Evolutionary conservation across 2,888 invertebrate species (phyloP).

Genomic region (Leptinotarsa peninsularis): DNA sequence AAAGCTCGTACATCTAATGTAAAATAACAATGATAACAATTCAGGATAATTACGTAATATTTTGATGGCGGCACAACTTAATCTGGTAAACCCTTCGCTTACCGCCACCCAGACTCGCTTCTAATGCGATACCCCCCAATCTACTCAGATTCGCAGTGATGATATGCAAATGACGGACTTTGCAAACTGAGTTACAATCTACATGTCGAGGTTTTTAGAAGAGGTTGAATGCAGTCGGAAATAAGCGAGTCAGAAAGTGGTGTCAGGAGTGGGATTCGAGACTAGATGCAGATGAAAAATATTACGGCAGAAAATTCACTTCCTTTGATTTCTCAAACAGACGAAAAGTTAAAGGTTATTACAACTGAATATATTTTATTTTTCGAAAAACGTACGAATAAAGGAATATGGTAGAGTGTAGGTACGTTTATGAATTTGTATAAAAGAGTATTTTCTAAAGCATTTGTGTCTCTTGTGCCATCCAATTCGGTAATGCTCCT

Average conservation of each 20-base stretch:
- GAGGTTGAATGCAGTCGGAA: neutral
- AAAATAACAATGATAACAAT: conserved; percentile 34
- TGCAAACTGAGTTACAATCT: conserved; percentile 28
- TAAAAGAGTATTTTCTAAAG: too few species aligned
- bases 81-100: conserved; percentile 38
- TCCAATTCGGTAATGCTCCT: too few species aligned
- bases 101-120: conserved; percentile 29
- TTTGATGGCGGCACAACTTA: conserved; percentile 38
- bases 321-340: too few species aligned
- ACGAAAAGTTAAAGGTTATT: too few species aligned
- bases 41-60: conserved; percentile 37
- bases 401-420: too few species aligned
- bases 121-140: conserved; percentile 36
- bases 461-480: too few species aligned
- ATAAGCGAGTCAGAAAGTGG: neutral
- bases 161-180: conserved; percentile 43
- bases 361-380: too few species aligned
- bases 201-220: conserved; percentile 1
- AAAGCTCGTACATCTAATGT: conserved; percentile 39
- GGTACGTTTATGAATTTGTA: too few species aligned
- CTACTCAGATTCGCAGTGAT: conserved; percentile 31
- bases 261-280: neutral
- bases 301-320: too few species aligned
- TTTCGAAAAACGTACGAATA: too few species aligned
- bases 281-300: neutral